Evolutionary conservation across 2,797 vertebrate species (phyloP), one percentile per base, ranked within the genome.

Genomic region (Lerista edwardsae): DNA sequence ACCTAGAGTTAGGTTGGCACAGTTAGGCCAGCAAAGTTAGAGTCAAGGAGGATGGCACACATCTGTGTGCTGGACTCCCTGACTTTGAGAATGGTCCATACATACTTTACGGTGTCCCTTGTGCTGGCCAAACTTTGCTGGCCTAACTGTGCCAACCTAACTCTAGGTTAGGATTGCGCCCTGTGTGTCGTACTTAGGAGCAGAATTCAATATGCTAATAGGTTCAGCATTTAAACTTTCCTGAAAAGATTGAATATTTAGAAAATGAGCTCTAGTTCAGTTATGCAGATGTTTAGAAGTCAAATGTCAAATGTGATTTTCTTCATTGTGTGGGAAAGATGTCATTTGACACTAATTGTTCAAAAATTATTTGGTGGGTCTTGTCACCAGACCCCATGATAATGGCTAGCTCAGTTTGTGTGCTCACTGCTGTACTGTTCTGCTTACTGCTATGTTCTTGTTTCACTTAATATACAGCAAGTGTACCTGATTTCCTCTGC

Each of bases 181-280:
- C n/a, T 19, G 5, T 44, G 39, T 5, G 9, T 44, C 71, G 34
- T 61, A 41, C 44, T 59, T 69, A 29, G 57, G 29, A 65, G 15
- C 7, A 34, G 74, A 75, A 84, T 44, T 27, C 23, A 67, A 27
- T 47, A 72, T 29, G 34, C 69, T 65, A 73, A 7, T 71, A 44
- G 9, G 23, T 82, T 14, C 34, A 74, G 10, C 77, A 74, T 14
- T 79, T 79, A 31, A 51, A 79, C 27, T 73, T 80, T 74, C 47
- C 61, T 44, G 29, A 84, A 55, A 14, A 39, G 19, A 31, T 79
- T 74, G 57, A 79, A 44, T 85, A 67, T 80, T 69, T 85, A 39
- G 57, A 73, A 15, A 78, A 73, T 73, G 41, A 73, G 17, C 29
- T 64, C 27, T 21, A 5, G 67, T 55, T 41, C 41, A 36, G n/a